These are phyloP conservation scores for Neolamprologus caudopunctatus DNA, from an alignment of 2,113 vertebrate species.

Conservation along the genomic window DNA sequence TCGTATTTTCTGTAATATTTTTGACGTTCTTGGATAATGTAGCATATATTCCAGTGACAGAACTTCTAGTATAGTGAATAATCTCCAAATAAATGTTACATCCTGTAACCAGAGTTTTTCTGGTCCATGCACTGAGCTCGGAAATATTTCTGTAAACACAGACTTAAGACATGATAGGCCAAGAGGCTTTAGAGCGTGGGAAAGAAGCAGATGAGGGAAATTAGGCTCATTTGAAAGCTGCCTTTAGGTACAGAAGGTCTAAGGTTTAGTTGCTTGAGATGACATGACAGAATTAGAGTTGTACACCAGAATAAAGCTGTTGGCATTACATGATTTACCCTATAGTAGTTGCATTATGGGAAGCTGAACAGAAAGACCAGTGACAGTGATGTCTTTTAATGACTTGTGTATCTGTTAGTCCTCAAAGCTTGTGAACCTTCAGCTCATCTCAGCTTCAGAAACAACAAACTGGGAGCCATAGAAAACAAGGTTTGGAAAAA, in stretches of 20 bases:
- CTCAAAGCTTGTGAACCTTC: not conserved
- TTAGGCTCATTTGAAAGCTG: conserved; percentile 11
- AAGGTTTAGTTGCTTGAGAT: not conserved
- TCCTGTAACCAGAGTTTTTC: not conserved
- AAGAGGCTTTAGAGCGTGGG: not conserved
- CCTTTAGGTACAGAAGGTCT: not conserved
- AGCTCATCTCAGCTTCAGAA: not conserved
- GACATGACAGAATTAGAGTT: not conserved
- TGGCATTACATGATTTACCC: not conserved
- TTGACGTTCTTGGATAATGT: not conserved
- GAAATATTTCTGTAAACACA: conserved; percentile 12
- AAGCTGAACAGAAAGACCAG: not conserved
- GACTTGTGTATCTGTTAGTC: not conserved
- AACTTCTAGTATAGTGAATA: not conserved
- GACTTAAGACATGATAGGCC: not conserved
- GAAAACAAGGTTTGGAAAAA: not conserved
- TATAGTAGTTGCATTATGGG: not conserved
- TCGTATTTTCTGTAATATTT: not conserved
- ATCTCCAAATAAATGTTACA: not conserved
- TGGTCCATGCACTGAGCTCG: not conserved
- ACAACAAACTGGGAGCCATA: not conserved
- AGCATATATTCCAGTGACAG: not conserved
- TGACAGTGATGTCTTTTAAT: not conserved
- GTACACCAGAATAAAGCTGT: not conserved
- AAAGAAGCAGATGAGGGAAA: conserved; percentile 21